These are phyloP conservation scores for Drosophila azteca DNA, from an alignment of 1,140 invertebrate species.

Conservation along the genomic window DNA sequence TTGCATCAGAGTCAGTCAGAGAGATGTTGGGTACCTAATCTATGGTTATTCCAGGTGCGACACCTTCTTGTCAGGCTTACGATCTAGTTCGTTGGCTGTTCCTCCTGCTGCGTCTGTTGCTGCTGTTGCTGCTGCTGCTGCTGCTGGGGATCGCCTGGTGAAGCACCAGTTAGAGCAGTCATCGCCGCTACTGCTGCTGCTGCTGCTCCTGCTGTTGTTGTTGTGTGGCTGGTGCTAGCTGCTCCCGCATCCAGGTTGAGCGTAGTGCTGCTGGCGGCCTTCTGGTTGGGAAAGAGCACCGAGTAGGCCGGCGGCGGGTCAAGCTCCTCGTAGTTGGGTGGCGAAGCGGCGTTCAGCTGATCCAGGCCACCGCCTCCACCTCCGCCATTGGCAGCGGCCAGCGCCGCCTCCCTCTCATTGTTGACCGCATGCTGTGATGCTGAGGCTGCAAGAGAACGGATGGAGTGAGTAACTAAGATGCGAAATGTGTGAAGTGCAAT, in stretches of 20 bases:
- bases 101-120: constrained; percentile 25
- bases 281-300: constrained; percentile 82
- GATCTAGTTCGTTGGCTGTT: constrained; percentile 62
- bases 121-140: constrained; percentile 28
- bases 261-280: constrained; percentile 77
- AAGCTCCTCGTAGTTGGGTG: constrained; percentile 82
- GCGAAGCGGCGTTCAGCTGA: constrained; percentile 48
- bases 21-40: constrained; percentile 64
- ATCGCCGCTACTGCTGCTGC: constrained; percentile 37
- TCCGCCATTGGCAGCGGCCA: constrained; percentile 66
- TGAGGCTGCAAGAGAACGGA: constrained; percentile 81
- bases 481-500: no score
- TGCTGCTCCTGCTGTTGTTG: constrained; percentile 50
- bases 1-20: constrained; percentile 81
- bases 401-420: constrained; percentile 78
- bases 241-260: constrained; percentile 62
- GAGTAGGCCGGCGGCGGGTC: constrained; percentile 83
- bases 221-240: constrained; percentile 53
- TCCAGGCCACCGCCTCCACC: constrained; percentile 43
- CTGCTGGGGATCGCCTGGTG: constrained; percentile 21
- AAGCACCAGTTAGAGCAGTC: constrained; percentile 12
- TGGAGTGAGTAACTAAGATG: constrained; percentile 1
- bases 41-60: constrained; percentile 61
- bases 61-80: constrained; percentile 67
- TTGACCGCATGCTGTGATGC: constrained; percentile 81